These are phyloP conservation scores for Sebastes trivittatus DNA, from an alignment of 2,797 vertebrate species.

Conservation along the genomic window DNA sequence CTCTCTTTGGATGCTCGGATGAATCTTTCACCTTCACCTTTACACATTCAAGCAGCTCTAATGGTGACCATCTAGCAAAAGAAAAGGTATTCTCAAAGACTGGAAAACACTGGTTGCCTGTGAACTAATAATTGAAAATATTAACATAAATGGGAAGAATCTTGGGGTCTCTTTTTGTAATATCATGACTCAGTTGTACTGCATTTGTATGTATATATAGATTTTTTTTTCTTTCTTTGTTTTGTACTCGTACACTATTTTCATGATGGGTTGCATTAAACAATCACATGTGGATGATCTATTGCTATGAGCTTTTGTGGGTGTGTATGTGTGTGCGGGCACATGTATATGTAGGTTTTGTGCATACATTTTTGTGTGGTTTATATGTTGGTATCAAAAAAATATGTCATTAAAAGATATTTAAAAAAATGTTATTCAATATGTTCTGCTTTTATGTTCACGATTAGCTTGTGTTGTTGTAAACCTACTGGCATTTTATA, in stretches of 20 bases:
- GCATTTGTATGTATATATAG: neutral
- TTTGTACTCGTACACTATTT: neutral
- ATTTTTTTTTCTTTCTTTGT: neutral
- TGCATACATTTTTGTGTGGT: too few species aligned
- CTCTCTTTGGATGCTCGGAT: neutral
- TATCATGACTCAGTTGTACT: neutral
- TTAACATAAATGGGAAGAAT: neutral
- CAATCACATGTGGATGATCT: too few species aligned
- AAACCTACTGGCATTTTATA: neutral
- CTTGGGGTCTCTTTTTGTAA: neutral
- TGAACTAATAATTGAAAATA: neutral
- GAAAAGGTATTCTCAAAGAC: too few species aligned
- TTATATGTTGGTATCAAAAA: too few species aligned
- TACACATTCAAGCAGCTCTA: neutral
- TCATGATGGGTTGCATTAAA: neutral
- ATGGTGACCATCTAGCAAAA: neutral
- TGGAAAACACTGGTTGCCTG: too few species aligned
- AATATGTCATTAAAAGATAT: too few species aligned
- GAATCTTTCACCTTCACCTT: neutral
- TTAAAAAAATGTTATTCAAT: too few species aligned
- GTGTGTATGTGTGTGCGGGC: too few species aligned
- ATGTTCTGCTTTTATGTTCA: neutral
- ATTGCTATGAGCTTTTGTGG: too few species aligned
- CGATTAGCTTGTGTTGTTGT: neutral
- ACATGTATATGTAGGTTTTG: too few species aligned